These are phyloP conservation scores for Danio choprae DNA, from an alignment of 2,797 vertebrate genomes.

Conservation along the genomic window DNA sequence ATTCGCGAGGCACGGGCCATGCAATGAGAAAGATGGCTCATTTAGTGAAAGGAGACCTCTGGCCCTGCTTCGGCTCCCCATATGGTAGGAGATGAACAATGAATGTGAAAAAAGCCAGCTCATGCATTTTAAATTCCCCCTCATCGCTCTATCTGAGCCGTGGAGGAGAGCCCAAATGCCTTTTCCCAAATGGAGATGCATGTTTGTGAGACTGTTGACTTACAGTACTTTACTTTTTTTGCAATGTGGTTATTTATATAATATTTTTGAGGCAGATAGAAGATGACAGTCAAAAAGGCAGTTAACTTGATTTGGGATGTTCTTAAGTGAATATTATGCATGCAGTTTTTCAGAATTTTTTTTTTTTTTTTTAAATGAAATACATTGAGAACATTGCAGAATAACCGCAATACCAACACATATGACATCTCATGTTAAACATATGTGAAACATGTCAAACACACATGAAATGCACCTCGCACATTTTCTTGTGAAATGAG, in stretches of 20 bases:
- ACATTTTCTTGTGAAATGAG: no score
- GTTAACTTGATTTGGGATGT: neutral
- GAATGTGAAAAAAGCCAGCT: constrained; percentile 56
- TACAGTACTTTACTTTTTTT: neutral
- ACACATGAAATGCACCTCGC: no score
- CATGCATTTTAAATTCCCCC: constrained; percentile 58
- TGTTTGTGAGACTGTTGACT: constrained; percentile 33
- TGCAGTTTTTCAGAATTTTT: neutral
- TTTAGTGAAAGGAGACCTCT: constrained; percentile 68
- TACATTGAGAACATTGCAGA: no score
- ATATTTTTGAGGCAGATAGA: constrained; percentile 11
- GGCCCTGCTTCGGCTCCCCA: constrained; percentile 56
- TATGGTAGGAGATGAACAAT: constrained; percentile 61
- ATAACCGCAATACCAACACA: no score
- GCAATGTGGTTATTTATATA: neutral
- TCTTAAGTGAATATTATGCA: neutral
- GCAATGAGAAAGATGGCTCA: constrained; percentile 62
- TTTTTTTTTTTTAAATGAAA: no score
- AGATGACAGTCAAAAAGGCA: neutral
- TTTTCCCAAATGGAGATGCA: constrained; percentile 36
- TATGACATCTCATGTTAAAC: no score
- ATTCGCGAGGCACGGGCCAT: constrained; percentile 66
- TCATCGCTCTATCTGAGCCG: constrained; percentile 25
- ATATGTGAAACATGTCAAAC: no score
- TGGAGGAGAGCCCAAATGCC: constrained; percentile 19